Base-by-base conservation (phyloP, 2,888 invertebrate species). In the Zeuzera pyrina region DNA sequence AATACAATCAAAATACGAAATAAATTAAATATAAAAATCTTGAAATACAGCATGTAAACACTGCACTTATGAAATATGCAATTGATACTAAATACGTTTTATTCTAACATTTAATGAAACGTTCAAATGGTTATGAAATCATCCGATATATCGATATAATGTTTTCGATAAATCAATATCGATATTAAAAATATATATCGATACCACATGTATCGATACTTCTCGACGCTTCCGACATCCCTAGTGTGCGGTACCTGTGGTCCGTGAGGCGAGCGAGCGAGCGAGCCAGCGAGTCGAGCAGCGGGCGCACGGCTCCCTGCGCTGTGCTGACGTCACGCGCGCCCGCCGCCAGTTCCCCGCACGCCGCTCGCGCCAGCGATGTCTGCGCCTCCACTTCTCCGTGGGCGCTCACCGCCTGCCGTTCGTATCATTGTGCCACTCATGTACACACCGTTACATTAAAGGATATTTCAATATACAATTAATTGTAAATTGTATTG, bases 201-300 rank as follows among this genome's bases (percentile, higher is more conserved):
- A n/a, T n/a, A n/a, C n/a, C n/a, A n/a, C n/a, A n/a, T 2, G 21
- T 3, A 21, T 21, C 21, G 21, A 2, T n/a, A 3, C 2, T 21
- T n/a, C 21, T 21, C 21, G 8, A 8, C 1, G n/a, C 21, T 2
- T 21, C 21, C n/a, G n/a, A 8, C 21, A 21, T 3, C 21, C 25
- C n/a, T n/a, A n/a, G n/a, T n/a, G n/a, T 2, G 15, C n/a, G 8
- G 39, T 62, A 89, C 56, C 91, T 85, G 59, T 90, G 89, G 45
- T 93, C 92, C 0, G 93, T 90, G 35, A 95, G 85, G 1, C 91
- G 76, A 0, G 90, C 91, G 66, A 96, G 93, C n/a, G 97, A 90
- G 6, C 96, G 86, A n/a, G 92, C 91, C 39, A 99, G 88, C 34
- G 92, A 91, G 64, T 97, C 97, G 42, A 98, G 90, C 38, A 97